A percentile compares a stretch with the other conserved stretches of the same genome.
Evolutionary conservation across 2,797 vertebrate species (phyloP).

Genomic region (Melanotaenia trifasciata): DNA sequence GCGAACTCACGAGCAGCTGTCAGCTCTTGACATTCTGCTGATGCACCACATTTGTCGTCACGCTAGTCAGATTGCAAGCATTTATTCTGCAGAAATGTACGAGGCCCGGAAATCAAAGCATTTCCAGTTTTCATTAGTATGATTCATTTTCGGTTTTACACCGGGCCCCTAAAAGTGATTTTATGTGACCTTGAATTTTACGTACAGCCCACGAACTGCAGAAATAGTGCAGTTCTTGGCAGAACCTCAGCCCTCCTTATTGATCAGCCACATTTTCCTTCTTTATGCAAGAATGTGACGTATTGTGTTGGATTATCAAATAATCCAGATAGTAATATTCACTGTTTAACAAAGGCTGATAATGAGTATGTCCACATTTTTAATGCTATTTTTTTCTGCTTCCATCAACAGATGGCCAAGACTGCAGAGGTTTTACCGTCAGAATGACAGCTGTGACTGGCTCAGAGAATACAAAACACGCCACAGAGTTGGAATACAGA

Average conservation of each 20-base stretch:
- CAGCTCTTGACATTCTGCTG: conserved; percentile 68
- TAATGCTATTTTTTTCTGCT: not conserved
- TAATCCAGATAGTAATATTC: not conserved
- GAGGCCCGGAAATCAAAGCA: not conserved
- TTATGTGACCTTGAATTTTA: conserved; percentile 63
- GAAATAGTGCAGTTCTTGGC: conserved; percentile 20
- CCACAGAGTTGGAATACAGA: conserved; percentile 90
- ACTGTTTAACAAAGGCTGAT: not conserved
- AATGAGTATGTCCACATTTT: not conserved
- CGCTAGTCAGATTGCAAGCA: not conserved
- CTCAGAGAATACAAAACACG: conserved; percentile 92
- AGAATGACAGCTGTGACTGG: conserved; percentile 92
- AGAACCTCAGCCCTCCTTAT: conserved; percentile 25
- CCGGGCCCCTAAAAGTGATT: not conserved
- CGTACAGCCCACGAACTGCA: conserved; percentile 12
- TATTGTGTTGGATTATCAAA: not conserved
- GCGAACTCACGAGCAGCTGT: conserved; percentile 44
- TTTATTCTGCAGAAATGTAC: not conserved
- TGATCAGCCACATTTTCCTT: not conserved
- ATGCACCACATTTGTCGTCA: conserved; percentile 70
- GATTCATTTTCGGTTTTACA: rapidly evolving
- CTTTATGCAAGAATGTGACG: not conserved
- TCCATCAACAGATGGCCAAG: conserved; percentile 90
- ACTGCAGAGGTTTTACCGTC: conserved; percentile 92
- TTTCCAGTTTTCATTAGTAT: not conserved